phyloP scores from a whole-genome alignment of 2,797 vertebrate genomes.

The Gephyroberyx darwinii region DNA sequence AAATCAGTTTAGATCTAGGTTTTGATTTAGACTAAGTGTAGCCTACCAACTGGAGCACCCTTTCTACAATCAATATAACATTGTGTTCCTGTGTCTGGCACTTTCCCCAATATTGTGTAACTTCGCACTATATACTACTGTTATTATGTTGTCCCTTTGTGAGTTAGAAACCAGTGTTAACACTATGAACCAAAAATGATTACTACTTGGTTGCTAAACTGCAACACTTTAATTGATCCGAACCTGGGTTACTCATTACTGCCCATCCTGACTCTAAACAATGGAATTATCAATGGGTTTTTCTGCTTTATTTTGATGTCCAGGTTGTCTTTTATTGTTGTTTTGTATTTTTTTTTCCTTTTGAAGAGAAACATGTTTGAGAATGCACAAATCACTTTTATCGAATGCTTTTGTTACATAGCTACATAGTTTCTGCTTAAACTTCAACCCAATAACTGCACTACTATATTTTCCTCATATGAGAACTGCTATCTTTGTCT shows the following conservation, averaged over 20 bases:
- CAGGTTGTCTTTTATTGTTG: conserved; percentile 12
- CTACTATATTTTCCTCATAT: conserved; percentile 37
- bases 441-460: conserved; percentile 37
- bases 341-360: conserved; percentile 38
- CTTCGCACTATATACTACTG: neutral
- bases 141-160: neutral
- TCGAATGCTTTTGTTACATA: conserved; percentile 38
- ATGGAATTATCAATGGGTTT: conserved; percentile 5
- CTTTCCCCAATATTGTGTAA: neutral
- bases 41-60: neutral
- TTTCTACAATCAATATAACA: neutral
- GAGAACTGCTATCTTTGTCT: conserved; percentile 6
- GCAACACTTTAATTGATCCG: conserved; percentile 33
- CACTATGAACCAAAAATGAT: conserved; percentile 59
- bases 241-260: conserved; percentile 20
- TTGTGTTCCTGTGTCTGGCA: neutral
- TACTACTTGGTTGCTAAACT: conserved; percentile 41
- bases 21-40: neutral
- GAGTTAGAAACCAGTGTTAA: neutral
- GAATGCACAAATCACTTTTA: conserved; percentile 67
- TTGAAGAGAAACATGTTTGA: conserved; percentile 23
- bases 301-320: conserved; percentile 8
- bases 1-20: neutral
- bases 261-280: neutral
- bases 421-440: conserved; percentile 15